Conservation (phyloP, 2,888 invertebrate genomes). For the Nomada ruficornis region DNA sequence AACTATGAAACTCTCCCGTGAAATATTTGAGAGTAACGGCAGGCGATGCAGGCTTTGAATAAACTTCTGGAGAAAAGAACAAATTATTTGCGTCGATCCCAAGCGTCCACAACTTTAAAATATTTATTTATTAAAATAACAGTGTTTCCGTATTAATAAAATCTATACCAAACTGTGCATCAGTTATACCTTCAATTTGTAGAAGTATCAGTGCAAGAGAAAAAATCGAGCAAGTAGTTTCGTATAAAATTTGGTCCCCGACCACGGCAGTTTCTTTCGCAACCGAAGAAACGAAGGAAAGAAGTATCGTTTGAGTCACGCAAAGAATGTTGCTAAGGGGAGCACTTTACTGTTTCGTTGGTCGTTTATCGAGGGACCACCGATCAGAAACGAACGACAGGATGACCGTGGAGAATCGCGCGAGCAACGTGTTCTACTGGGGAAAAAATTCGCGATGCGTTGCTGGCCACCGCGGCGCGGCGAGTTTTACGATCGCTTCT, state of each 20-base stretch:
- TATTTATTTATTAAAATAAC: too few species aligned
- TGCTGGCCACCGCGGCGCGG: conserved; percentile 48
- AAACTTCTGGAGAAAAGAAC: too few species aligned
- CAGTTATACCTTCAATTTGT: not conserved
- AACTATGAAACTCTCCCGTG: too few species aligned
- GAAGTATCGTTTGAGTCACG: not conserved
- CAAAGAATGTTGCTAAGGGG: conserved; percentile 11
- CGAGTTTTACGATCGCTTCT: conserved; percentile 68
- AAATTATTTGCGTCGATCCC: too few species aligned
- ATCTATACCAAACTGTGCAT: too few species aligned
- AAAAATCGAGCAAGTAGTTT: not conserved
- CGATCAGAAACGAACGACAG: conserved; percentile 45
- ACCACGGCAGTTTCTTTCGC: not conserved
- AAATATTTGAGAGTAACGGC: too few species aligned
- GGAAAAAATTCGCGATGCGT: conserved; percentile 51
- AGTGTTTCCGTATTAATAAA: too few species aligned
- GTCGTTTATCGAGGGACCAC: conserved; percentile 48
- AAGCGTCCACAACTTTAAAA: too few species aligned
- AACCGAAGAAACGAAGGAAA: not conserved
- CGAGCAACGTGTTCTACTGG: conserved; percentile 31
- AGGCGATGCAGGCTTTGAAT: too few species aligned
- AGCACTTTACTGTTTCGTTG: conserved; percentile 16
- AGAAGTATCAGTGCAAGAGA: not conserved
- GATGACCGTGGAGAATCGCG: conserved; percentile 53
- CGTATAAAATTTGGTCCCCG: not conserved